A percentile compares a stretch with the other conserved stretches of the same genome.
These are phyloP conservation scores for Mimachlamys varia DNA, from an alignment of 2,888 invertebrate species.

Conservation along the genomic window DNA sequence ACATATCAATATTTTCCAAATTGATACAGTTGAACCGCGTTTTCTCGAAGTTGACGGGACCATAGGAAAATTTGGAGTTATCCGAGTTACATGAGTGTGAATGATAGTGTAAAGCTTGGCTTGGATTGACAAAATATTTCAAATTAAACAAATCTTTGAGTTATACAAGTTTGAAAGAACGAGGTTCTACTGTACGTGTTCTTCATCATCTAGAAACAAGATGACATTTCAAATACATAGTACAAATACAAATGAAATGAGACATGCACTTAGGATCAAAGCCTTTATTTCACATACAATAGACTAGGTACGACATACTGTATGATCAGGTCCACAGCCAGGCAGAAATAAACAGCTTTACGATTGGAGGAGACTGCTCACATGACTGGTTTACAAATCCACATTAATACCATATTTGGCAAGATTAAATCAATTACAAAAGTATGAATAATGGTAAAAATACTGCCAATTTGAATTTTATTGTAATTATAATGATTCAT, in stretches of 20 bases:
- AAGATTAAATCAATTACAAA: background rate
- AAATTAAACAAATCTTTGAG: no score
- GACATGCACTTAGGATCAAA: background rate
- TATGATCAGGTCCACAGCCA: background rate
- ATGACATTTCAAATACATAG: no score
- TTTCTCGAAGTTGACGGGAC: no score
- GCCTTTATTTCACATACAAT: slow-evolving; percentile 34
- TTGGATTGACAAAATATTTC: no score
- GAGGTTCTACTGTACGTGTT: no score
- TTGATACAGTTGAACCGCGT: no score
- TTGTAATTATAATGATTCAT: background rate
- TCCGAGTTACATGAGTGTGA: no score
- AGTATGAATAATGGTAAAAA: background rate
- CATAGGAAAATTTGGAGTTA: no score
- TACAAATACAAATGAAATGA: background rate
- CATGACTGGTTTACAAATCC: background rate
- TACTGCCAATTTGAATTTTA: background rate
- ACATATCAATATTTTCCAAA: no score
- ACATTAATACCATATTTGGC: background rate
- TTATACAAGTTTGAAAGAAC: no score
- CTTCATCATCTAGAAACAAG: no score
- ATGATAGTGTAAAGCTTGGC: no score
- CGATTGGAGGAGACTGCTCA: background rate
- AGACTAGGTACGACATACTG: slow-evolving; percentile 7
- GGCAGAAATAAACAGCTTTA: background rate